A percentile compares a stretch with the other conserved stretches of the same genome.
These are phyloP conservation scores for Solenopsis fugax DNA, from an alignment of 1,140 invertebrate genomes.

Conservation along the genomic window DNA sequence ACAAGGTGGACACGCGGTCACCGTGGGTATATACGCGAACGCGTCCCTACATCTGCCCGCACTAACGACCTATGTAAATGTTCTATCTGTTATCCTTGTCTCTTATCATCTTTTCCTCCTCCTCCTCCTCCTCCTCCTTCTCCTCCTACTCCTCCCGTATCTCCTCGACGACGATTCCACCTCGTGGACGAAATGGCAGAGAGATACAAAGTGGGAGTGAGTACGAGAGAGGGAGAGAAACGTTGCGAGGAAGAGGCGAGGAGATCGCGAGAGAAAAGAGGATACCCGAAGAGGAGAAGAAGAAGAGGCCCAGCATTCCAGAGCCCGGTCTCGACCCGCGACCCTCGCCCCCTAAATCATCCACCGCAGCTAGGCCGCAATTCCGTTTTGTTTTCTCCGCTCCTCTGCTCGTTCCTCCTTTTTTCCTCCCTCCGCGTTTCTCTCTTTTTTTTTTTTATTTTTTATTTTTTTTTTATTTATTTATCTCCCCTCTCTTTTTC, in stretches of 20 bases:
- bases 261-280: conserved; percentile 48
- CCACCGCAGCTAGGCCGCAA: conserved; percentile 82
- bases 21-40: conserved; percentile 48
- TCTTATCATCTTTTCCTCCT: conserved; percentile 83
- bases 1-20: conserved; percentile 58
- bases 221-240: conserved; percentile 33
- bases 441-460: conserved; percentile 70
- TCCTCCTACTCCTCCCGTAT: conserved; percentile 71
- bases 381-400: conserved; percentile 83
- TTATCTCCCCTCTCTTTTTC: conserved; percentile 70
- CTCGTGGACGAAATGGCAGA: conserved; percentile 59
- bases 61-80: conserved; percentile 85
- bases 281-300: conserved; percentile 63
- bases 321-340: conserved; percentile 85
- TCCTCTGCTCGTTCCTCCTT: conserved; percentile 68
- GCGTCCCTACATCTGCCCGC: conserved; percentile 64
- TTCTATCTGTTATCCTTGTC: conserved; percentile 84
- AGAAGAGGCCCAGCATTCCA: conserved; percentile 82
- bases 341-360: conserved; percentile 86
- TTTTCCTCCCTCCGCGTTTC: conserved; percentile 54
- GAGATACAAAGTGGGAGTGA: conserved; percentile 59
- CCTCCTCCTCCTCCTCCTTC: conserved; percentile 13
- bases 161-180: conserved; percentile 63
- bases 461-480: conserved; percentile 75
- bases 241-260: conserved; percentile 5